Conservation (phyloP, 1,140 invertebrate genomes). For the Leptoteleia sp. region DNA sequence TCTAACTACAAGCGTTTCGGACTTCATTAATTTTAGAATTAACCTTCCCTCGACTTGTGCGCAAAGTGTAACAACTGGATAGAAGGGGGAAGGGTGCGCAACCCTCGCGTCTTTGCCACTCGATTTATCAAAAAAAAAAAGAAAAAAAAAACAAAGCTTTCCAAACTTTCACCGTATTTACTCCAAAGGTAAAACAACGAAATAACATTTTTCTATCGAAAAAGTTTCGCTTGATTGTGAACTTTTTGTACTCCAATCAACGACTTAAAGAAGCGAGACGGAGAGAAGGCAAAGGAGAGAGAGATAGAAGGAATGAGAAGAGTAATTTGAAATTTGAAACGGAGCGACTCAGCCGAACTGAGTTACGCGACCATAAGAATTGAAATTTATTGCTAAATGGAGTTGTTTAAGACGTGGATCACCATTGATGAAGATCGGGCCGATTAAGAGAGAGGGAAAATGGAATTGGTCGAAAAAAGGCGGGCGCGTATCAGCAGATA, state of each 20-base stretch:
- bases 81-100: no score
- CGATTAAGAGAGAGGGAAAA: background rate
- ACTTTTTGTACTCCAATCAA: constrained; percentile 33
- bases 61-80: constrained; percentile 25
- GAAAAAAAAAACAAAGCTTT: constrained; percentile 19
- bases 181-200: constrained; percentile 7
- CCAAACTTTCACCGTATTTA: constrained; percentile 17
- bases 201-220: constrained; percentile 27
- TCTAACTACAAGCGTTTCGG: background rate
- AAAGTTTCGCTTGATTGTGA: constrained; percentile 34
- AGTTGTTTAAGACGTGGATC: constrained; percentile 36
- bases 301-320: no score
- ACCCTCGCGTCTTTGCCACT: constrained; percentile 19
- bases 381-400: constrained; percentile 25
- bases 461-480: constrained; percentile 28
- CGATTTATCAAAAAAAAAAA: constrained; percentile 28
- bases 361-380: constrained; percentile 30
- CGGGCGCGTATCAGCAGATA: constrained; percentile 39
- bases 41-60: background rate
- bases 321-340: no score
- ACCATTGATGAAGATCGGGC: constrained; percentile 3
- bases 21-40: constrained; percentile 6
- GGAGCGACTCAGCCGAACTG: constrained; percentile 1
- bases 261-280: constrained; percentile 2
- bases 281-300: no score